phyloP scores from a whole-genome alignment of 2,113 vertebrate genomes.

The Corythoichthys haematopterus region DNA sequence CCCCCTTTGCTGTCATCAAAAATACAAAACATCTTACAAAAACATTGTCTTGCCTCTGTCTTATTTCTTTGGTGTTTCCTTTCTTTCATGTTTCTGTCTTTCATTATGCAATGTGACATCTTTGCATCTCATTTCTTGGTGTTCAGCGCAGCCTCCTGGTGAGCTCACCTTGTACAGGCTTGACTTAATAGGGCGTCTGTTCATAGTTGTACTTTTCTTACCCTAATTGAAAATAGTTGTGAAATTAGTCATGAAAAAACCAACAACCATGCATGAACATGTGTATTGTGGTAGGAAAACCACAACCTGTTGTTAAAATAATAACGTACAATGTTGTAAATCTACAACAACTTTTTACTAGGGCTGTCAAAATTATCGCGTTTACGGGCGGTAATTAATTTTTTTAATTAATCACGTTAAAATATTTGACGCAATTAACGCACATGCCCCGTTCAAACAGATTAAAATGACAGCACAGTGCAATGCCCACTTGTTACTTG shows the following conservation, averaged over 20 bases:
- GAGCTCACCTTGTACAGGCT: conserved; percentile 10
- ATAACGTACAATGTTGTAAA: too few species aligned
- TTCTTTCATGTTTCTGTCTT: conserved; percentile 14
- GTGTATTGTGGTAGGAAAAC: too few species aligned
- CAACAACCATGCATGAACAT: conserved; percentile 31
- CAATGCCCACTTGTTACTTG: too few species aligned
- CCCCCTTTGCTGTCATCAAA: conserved; percentile 62
- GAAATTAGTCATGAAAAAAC: conserved; percentile 27
- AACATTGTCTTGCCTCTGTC: conserved; percentile 28
- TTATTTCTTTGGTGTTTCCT: conserved; percentile 42
- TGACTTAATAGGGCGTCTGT: conserved; percentile 27
- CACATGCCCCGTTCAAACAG: too few species aligned
- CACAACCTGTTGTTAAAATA: too few species aligned
- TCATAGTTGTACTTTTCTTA: conserved; percentile 21
- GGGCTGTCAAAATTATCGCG: too few species aligned
- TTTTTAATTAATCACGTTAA: too few species aligned
- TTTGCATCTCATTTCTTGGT: neutral
- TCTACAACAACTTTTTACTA: too few species aligned
- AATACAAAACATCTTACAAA: conserved; percentile 67
- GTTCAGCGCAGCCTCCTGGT: neutral
- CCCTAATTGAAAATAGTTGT: conserved; percentile 32
- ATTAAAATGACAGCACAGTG: too few species aligned
- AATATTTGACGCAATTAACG: too few species aligned
- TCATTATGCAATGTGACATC: neutral
- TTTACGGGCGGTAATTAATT: too few species aligned